These are phyloP conservation scores for Pitta sordida DNA, from an alignment of 2,113 vertebrate genomes.

Conservation along the genomic window DNA sequence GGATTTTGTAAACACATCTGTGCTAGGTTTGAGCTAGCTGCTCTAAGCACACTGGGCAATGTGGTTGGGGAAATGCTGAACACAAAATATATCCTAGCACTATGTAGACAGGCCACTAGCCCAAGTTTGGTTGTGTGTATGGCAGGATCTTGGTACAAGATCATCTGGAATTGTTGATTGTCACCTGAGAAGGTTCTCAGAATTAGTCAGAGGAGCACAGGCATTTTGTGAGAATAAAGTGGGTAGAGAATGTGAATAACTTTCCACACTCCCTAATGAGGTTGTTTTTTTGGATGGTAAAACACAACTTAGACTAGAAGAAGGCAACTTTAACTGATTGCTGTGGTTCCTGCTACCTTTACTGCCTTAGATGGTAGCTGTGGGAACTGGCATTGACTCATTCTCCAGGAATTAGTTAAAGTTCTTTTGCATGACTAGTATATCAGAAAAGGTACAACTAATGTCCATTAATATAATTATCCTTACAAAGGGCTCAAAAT, in stretches of 20 bases:
- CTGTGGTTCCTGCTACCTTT: not conserved
- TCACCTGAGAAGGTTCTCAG: not conserved
- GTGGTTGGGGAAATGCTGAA: not conserved
- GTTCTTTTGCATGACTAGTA: not conserved
- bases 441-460: not conserved
- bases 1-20: not conserved
- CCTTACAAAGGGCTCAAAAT: not conserved
- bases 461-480: not conserved
- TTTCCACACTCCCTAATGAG: not conserved
- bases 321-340: not conserved
- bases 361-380: not conserved
- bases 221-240: not conserved
- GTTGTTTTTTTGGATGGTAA: not conserved
- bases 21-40: not conserved
- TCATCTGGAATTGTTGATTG: not conserved
- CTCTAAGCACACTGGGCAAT: not conserved
- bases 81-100: not conserved
- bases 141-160: not conserved
- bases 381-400: not conserved
- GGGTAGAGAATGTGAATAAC: not conserved
- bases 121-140: too few species aligned
- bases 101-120: accelerated
- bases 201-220: not conserved
- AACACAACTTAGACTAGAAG: not conserved
- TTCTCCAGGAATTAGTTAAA: not conserved